phyloP scores from a whole-genome alignment of 2,888 invertebrate species.

The Netelia fuscicornis region DNA sequence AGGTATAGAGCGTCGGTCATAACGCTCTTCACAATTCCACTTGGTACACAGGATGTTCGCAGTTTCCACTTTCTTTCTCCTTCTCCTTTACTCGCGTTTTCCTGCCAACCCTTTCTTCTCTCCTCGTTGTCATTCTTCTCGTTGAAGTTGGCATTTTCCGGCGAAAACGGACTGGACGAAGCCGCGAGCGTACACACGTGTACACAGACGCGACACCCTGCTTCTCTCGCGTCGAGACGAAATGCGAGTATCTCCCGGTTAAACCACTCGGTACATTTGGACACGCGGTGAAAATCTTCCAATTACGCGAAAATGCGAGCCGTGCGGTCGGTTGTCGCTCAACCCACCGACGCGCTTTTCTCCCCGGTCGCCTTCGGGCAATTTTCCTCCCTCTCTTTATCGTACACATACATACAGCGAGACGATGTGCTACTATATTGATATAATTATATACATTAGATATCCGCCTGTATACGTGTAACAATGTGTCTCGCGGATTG shows the following conservation, averaged over 20 bases:
- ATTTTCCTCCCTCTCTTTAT: conserved; percentile 43
- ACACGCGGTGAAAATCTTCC: conserved; percentile 61
- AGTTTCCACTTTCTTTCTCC: conserved; percentile 26
- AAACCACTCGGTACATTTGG: conserved; percentile 38
- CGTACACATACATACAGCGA: not conserved
- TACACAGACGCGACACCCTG: not conserved
- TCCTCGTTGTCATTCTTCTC: conserved; percentile 22
- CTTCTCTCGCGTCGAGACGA: not conserved
- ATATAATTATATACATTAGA: not conserved
- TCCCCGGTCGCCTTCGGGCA: conserved; percentile 35
- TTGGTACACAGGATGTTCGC: conserved; percentile 28
- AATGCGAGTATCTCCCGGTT: not conserved
- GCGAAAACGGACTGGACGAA: not conserved
- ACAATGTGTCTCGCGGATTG: conserved; percentile 19
- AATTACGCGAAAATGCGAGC: conserved; percentile 65
- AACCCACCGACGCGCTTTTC: conserved; percentile 42
- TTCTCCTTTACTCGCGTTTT: conserved; percentile 8
- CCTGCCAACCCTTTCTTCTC: not conserved
- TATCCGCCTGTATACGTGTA: conserved; percentile 12
- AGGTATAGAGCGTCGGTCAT: not conserved
- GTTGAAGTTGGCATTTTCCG: conserved; percentile 26
- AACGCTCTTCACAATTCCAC: conserved; percentile 4
- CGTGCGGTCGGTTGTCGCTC: conserved; percentile 13
- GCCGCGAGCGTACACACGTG: not conserved
- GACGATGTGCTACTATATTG: no score